A percentile compares a stretch with the other conserved stretches of the same genome.
These are phyloP conservation scores for Poecilia latipinna DNA, from an alignment of 2,113 vertebrate species.

Conservation along the genomic window DNA sequence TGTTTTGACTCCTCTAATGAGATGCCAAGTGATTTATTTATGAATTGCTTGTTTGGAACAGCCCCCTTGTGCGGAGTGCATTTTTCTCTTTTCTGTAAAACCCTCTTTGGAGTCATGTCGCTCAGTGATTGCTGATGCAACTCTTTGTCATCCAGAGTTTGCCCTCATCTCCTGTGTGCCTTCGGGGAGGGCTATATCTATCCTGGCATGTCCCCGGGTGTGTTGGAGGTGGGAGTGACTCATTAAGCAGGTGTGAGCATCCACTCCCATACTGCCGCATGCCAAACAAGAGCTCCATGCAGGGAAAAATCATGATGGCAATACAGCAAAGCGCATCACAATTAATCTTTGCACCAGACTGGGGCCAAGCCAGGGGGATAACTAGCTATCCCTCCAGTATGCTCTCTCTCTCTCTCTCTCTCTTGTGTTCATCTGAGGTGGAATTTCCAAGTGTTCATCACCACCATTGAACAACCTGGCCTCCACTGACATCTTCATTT, in stretches of 20 bases:
- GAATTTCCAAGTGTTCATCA: constrained; percentile 62
- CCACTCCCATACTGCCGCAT: constrained; percentile 77
- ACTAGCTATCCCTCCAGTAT: constrained; percentile 69
- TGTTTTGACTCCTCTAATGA: constrained; percentile 79
- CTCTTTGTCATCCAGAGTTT: constrained; percentile 83
- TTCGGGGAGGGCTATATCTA: constrained; percentile 81
- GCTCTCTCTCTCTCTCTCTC: constrained; percentile 50
- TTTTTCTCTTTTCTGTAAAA: constrained; percentile 46
- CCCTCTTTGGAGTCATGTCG: constrained; percentile 80
- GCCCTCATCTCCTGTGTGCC: constrained; percentile 80
- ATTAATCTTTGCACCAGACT: constrained; percentile 75
- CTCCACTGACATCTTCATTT: constrained; percentile 59
- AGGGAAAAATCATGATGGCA: constrained; percentile 75
- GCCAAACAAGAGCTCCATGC: constrained; percentile 74
- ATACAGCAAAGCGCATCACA: constrained; percentile 66
- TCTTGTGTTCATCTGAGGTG: constrained; percentile 61
- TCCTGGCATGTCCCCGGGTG: constrained; percentile 79
- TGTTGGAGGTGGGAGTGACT: constrained; percentile 78
- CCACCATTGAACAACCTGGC: constrained; percentile 54
- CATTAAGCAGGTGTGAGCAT: constrained; percentile 83
- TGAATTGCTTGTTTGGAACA: constrained; percentile 83
- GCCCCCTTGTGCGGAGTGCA: constrained; percentile 73
- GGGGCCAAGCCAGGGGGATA: constrained; percentile 66
- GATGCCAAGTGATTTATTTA: constrained; percentile 83
- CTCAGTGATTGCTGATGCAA: constrained; percentile 86